Base-by-base conservation (phyloP, 2,797 vertebrate genomes). In the Onychomys torridus region DNA sequence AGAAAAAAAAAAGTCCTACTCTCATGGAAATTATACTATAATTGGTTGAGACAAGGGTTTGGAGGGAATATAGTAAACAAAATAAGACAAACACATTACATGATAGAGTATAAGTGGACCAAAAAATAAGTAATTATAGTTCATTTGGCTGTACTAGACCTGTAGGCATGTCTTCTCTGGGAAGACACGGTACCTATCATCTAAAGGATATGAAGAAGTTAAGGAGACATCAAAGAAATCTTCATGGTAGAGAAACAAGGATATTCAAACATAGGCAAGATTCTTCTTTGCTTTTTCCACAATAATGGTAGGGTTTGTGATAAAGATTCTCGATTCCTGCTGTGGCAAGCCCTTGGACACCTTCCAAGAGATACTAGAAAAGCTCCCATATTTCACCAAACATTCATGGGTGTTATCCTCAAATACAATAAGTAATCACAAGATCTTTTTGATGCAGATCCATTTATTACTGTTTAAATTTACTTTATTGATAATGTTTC, bases 401-500 rank as follows among this genome's bases (percentile, higher is more conserved):
- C 3, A 27, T 21, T 82, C 11, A 46, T 19, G 2, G 49, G 46
- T 69, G 1, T 59, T 78, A 16, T 17, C 19, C 11, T 82, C 27
- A 89, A 23, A 89, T 7, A 49, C 32, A 13, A 81, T 27, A 91
- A 76, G 27, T 1, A 75, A 40, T 76, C 67, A 46, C 6, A 89
- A 55, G 73, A 55, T 61, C 13, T 3, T 67, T 73, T 14, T 27
- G 52, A 49, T 32, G n/a, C 10, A 84, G 40, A 93, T 16, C 87
- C 90, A 88, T 71, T 43, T 85, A 5, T 4, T 13, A 75, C 81
- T 93, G 23, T 34, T 92, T 81, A 93, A 92, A 90, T 55, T 77
- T 40, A 87, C 4, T 49, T 85, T 93, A 69, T 46, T 85, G 40
- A 6, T 57, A 77, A 85, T 25, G 5, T 81, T 90, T 89, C 17